phyloP scores from a whole-genome alignment of 2,888 invertebrate species.

The Brassicogethes aeneus region DNA sequence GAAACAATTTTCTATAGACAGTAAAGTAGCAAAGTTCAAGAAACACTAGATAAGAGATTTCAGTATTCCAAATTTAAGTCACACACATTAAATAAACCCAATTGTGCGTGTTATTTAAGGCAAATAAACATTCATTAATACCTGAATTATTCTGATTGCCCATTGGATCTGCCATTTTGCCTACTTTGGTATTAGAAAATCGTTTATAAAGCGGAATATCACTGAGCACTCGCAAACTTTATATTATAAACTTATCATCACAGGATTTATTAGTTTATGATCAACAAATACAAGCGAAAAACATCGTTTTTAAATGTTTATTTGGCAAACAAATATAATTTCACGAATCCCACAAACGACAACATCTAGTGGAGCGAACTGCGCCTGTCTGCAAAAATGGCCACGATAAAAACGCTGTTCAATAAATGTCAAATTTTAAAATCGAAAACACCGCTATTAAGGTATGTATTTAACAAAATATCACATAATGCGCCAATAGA shows the following conservation, averaged over 20 bases:
- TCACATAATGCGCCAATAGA: too few species aligned
- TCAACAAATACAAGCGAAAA: background rate
- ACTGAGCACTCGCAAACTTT: background rate
- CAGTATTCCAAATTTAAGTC: too few species aligned
- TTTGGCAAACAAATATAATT: background rate
- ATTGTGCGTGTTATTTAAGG: background rate
- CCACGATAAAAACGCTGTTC: conserved; percentile 17
- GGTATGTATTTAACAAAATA: conserved; percentile 17
- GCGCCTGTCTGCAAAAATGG: conserved; percentile 14
- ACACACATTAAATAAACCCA: too few species aligned
- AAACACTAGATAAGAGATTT: too few species aligned
- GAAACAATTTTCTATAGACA: too few species aligned
- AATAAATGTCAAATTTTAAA: conserved; percentile 17
- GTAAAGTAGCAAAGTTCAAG: too few species aligned
- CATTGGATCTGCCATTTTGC: conserved; percentile 64
- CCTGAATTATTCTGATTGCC: conserved; percentile 52
- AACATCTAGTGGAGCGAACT: background rate
- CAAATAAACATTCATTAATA: conserved; percentile 9
- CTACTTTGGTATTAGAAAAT: conserved; percentile 14
- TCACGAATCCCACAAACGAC: background rate
- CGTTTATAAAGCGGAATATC: background rate
- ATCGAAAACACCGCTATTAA: conserved; percentile 12
- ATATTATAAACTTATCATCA: background rate
- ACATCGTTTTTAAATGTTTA: background rate
- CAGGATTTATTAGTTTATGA: background rate